Evolutionary conservation across 2,797 vertebrate species (phyloP), one percentile per base, ranked within the genome.

Genomic region (Sebastes steindachneri): DNA sequence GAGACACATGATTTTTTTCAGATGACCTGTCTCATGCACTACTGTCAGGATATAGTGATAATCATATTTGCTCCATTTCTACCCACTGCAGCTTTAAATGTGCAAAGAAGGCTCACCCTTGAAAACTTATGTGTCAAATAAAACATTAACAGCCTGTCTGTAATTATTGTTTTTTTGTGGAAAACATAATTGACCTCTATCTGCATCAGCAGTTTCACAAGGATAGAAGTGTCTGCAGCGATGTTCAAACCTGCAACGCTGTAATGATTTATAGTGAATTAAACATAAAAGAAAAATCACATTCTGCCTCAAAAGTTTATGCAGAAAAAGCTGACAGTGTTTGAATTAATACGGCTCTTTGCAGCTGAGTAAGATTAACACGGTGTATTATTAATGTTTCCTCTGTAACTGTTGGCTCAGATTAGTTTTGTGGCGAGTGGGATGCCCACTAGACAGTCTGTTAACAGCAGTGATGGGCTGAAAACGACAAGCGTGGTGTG

Each of bases 341-440:
- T 57, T 58, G 14, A 35, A 48, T 64, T 7, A 53, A 68, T 57
- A 14, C 9, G 14, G 1, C n/a, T 35, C 12, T 35, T 17, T 53
- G 12, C 5, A 41, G 57, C 23, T 8, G 35, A 37, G 60, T 48
- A 21, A 67, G 21, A 75, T 68, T n/a, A 78, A 51, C 26, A 31
- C 3, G 3, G 55, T 73, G n/a, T 65, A 48, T 75, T 57, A 75
- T 77, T 73, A 33, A 75, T 74, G 71, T 59, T 59, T 28, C 21
- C 21, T 59, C 2, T 59, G 23, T 31, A 57, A 21, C 41, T 81
- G 71, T 63, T 71, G 55, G 31, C 33, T 68, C 35, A 68, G 7
- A 64, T 71, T 74, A n/a, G 45, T 63, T 71, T 70, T 14, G 19
- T 57, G 23, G 60, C 4, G 58, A 54, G 5, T 19, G n/a, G 14